Percentiles rank a stretch among this genome's conserved stretches.
phyloP scores from a whole-genome alignment of 37 sponge, comb jelly and placozoan genomes.

The Amphimedon queenslandica region DNA sequence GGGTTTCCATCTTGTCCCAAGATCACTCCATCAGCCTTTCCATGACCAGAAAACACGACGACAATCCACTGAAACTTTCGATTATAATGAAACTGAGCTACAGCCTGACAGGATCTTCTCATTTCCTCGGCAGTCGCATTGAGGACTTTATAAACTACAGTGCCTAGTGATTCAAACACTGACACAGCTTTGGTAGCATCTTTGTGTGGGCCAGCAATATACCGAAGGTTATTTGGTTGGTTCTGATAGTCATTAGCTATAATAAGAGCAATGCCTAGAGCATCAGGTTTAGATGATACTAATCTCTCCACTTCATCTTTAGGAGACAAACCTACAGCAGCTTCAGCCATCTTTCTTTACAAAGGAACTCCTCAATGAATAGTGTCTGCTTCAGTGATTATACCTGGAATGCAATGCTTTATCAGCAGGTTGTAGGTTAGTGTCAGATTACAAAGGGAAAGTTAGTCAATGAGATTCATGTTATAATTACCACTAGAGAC shows the following conservation, averaged over 20 bases:
- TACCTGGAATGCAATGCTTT: too few relatives aligned
- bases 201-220: not conserved
- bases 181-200: constrained; percentile 7
- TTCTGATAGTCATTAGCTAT: constrained; percentile 22
- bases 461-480: too few relatives aligned
- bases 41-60: constrained; percentile 60
- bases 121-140: not conserved
- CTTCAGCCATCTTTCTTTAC: too few relatives aligned
- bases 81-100: not conserved
- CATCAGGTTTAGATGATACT: too few relatives aligned
- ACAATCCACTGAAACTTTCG: constrained; percentile 30
- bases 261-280: constrained; percentile 27
- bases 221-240: not conserved
- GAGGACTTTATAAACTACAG: not conserved
- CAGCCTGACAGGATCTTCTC: not conserved
- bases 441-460: too few relatives aligned
- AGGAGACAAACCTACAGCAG: too few relatives aligned
- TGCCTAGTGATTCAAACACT: not conserved
- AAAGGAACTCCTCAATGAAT: too few relatives aligned
- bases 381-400: too few relatives aligned
- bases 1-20: constrained; percentile 14
- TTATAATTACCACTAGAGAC: too few relatives aligned
- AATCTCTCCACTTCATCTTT: too few relatives aligned
- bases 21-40: not conserved
- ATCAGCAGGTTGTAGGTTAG: too few relatives aligned